Base-by-base conservation (phyloP, 2,797 vertebrate species). In the Astyanax mexicanus region DNA sequence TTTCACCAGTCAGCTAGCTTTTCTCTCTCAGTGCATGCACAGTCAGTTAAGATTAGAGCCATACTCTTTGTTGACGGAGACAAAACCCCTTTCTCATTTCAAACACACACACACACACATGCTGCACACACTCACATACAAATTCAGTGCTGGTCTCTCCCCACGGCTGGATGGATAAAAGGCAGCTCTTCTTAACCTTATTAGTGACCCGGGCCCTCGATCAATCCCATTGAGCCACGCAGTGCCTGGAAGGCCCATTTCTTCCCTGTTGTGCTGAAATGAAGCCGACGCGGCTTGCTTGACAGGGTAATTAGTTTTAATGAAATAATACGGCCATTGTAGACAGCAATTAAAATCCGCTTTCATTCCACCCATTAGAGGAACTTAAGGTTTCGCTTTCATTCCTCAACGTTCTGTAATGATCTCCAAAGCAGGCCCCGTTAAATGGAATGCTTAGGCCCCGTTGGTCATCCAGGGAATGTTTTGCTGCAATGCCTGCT, bases 231-330 rank as follows among this genome's bases (percentile, higher is more conserved):
- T 84, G 86, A 85, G 86, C 86, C 40, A 51, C 72, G 44, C 69
- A 83, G 69, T 82, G 84, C 83, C 84, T 88, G 68, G 84, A 85
- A 89, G 84, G 76, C 76, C 85, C 78, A 84, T 87, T 87, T 84
- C 81, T 79, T 83, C 75, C 86, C 77, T 80, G 78, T 84, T 86
- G 85, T 85, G 83, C 72, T 74, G 81, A 86, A 84, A 85, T 83
- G 83, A 86, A 84, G 75, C 80, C 80, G 76, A 84, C 69, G 80
- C 81, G 77, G 85, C 80, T 77, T 84, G 81, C 79, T 87, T 88
- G 88, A 86, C 88, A 86, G 82, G 81, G 84, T 88, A 89, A 91
- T 92, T 90, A 89, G 87, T 91, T 88, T 86, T 89, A 87, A 89
- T 91, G 88, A 91, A 91, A 89, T 89, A 90, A 90, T 78, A 78